Evolutionary conservation across 1,140 invertebrate species (phyloP).

Genomic region (Anastatus disparis): DNA sequence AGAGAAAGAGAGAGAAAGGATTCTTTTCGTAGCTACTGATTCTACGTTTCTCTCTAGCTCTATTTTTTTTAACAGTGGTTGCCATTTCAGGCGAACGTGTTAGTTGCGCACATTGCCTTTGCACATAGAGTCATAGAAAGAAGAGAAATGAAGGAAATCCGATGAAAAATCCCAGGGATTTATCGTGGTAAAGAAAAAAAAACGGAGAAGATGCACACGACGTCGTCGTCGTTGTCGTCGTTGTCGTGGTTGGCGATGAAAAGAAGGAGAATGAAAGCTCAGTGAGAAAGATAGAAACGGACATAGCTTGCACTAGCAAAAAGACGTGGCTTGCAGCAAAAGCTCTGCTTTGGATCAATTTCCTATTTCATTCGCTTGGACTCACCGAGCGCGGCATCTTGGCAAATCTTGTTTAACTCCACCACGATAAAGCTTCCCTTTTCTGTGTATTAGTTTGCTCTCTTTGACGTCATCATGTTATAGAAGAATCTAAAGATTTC

Average conservation of each 20-base stretch:
- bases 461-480: no score
- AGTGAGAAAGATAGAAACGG: no score
- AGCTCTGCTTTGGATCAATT: slow-evolving; percentile 36
- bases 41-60: no score
- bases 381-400: background rate
- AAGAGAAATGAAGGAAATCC: slow-evolving; percentile 17
- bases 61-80: no score
- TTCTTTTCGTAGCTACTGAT: no score
- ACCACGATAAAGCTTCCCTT: background rate
- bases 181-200: slow-evolving; percentile 23
- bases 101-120: no score
- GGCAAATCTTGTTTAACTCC: slow-evolving; percentile 30
- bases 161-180: slow-evolving; percentile 37
- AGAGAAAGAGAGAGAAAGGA: background rate
- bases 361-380: slow-evolving; percentile 22
- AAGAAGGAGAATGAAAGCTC: slow-evolving; percentile 5
- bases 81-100: no score
- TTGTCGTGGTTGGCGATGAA: background rate
- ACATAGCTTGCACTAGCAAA: background rate
- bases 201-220: background rate
- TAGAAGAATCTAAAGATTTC: background rate
- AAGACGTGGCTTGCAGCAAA: background rate
- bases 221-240: no score
- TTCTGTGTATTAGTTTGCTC: background rate
- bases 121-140: background rate